Conservation (phyloP, 2,888 invertebrate genomes). For the Campopleginae sp. region DNA sequence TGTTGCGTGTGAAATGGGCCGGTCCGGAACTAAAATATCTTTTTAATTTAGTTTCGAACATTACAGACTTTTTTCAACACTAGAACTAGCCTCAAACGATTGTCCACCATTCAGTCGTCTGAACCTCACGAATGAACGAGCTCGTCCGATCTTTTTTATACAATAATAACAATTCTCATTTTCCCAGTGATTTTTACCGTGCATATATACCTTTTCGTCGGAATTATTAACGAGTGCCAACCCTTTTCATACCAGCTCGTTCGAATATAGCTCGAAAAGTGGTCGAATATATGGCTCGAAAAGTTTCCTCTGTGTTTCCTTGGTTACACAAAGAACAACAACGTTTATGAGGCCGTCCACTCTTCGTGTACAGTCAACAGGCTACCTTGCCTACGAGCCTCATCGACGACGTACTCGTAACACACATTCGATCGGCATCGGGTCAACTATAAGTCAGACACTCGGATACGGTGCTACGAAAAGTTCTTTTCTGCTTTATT, state of each 20-base stretch:
- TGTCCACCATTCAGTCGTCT: slow-evolving; percentile 14
- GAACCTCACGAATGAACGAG: slow-evolving; percentile 5
- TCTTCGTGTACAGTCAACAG: slow-evolving; percentile 19
- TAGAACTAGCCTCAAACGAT: slow-evolving; percentile 1
- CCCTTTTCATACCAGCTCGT: background rate
- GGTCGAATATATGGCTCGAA: slow-evolving; percentile 25
- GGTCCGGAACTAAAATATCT: slow-evolving; percentile 1
- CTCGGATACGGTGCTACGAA: background rate
- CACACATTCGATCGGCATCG: slow-evolving; percentile 28
- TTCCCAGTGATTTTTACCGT: background rate
- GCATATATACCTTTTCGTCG: background rate
- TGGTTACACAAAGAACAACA: slow-evolving; percentile 75
- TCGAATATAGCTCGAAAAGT: slow-evolving; percentile 26
- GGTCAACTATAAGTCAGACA: background rate
- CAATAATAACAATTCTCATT: background rate
- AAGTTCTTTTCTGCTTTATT: background rate
- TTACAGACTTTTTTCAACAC: background rate
- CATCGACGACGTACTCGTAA: slow-evolving; percentile 4
- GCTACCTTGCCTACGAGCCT: slow-evolving; percentile 5
- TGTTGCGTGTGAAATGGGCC: slow-evolving; percentile 26
- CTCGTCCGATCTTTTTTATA: background rate
- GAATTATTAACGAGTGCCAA: background rate
- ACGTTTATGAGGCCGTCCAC: slow-evolving; percentile 29
- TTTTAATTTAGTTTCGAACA: slow-evolving; percentile 27
- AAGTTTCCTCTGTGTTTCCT: slow-evolving; percentile 67